Evolutionary conservation across 23 tunicate genomes (phyloP).

Genomic region (Styela clava): DNA sequence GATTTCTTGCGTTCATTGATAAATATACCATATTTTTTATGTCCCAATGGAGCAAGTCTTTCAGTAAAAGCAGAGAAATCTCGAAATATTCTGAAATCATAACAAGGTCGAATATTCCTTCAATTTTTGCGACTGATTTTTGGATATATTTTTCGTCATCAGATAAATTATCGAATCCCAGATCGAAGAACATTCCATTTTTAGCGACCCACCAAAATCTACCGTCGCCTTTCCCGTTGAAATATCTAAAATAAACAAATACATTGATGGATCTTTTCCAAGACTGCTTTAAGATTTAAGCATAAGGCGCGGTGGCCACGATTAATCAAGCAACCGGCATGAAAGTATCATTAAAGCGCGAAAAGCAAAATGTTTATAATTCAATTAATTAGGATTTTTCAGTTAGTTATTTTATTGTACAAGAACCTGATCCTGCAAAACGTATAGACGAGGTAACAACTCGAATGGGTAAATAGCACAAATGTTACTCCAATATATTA

Average conservation of each 20-base stretch:
- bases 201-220: slow-evolving; percentile 76
- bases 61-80: slow-evolving; percentile 51
- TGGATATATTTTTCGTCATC: slow-evolving; percentile 49
- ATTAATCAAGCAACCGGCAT: no score
- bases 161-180: slow-evolving; percentile 54
- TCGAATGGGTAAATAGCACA: no score
- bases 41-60: slow-evolving; percentile 45
- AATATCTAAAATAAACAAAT: slow-evolving; percentile 42
- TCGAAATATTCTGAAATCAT: slow-evolving; percentile 75
- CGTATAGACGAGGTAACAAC: no score
- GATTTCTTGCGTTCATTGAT: slow-evolving; percentile 42
- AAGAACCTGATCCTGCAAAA: no score
- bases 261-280: no score
- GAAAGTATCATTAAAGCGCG: no score
- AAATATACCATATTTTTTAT: slow-evolving; percentile 46
- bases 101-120: slow-evolving; percentile 47
- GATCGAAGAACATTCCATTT: slow-evolving; percentile 61
- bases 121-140: slow-evolving; percentile 38
- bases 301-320: no score
- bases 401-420: no score
- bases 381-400: no score
- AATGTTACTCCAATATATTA: no score
- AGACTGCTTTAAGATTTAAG: no score
- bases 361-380: no score
- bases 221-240: slow-evolving; percentile 24